Evolutionary conservation across 2,797 vertebrate genomes (phyloP).

Genomic region (Jordanella pulchra): DNA sequence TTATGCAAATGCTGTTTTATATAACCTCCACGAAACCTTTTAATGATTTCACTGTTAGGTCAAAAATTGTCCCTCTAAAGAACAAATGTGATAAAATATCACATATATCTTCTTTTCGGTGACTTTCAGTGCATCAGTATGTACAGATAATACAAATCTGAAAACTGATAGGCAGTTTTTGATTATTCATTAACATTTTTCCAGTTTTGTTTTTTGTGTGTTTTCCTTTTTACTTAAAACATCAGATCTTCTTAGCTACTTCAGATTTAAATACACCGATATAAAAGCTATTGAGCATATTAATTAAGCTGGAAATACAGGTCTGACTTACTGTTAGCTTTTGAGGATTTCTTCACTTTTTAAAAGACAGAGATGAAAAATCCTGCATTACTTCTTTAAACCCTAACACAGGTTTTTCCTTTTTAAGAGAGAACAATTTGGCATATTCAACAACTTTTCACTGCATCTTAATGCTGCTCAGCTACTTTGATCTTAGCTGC

Average conservation of each 20-base stretch:
- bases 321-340: not conserved
- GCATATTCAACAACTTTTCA: constrained; percentile 44
- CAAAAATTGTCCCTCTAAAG: not conserved
- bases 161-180: not conserved
- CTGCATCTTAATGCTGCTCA: not conserved
- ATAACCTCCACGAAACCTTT: not conserved
- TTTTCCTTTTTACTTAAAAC: too few relatives aligned
- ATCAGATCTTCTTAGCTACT: too few relatives aligned
- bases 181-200: not conserved
- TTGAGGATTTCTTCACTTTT: not conserved
- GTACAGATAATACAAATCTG: too few relatives aligned
- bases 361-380: not conserved
- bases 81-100: not conserved
- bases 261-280: too few relatives aligned
- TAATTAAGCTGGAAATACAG: not conserved
- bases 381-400: constrained; percentile 15
- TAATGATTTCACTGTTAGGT: not conserved
- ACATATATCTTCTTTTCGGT: not conserved
- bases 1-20: not conserved
- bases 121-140: not conserved
- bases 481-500: constrained; percentile 61
- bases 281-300: too few relatives aligned
- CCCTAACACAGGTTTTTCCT: constrained; percentile 53
- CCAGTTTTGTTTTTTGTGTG: too few relatives aligned
- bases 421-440: constrained; percentile 38